Conservation (phyloP, 2,797 vertebrate genomes). For the Hozukius guyotensis region DNA sequence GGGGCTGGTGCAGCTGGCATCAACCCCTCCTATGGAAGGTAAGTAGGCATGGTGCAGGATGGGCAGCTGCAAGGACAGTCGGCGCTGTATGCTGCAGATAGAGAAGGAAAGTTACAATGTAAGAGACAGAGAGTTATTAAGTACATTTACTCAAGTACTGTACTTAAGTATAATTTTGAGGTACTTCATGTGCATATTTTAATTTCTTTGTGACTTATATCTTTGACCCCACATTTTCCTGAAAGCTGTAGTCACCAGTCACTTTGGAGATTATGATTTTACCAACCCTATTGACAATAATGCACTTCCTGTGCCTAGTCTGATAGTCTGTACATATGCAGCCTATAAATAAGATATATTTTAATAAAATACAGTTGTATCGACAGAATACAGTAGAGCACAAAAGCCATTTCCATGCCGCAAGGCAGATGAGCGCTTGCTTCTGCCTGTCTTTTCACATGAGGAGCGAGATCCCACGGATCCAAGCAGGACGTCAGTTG, state of each 20-base stretch:
- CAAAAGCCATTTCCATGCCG: no score
- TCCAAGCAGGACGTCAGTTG: no score
- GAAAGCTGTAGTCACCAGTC: neutral
- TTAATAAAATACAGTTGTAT: no score
- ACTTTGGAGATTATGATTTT: neutral
- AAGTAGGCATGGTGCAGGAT: conserved; percentile 98
- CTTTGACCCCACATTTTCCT: neutral
- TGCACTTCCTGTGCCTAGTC: no score
- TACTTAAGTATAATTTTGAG: neutral
- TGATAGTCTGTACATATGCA: no score
- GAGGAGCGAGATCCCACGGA: no score
- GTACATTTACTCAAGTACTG: neutral
- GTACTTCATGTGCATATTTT: neutral
- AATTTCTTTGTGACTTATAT: neutral
- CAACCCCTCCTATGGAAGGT: conserved; percentile 98
- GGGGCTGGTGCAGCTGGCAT: conserved; percentile 97
- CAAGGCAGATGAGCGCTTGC: no score
- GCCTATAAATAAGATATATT: no score
- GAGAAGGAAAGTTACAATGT: conserved; percentile 2
- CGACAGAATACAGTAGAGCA: no score
- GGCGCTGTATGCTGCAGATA: conserved; percentile 93
- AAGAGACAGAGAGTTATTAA: neutral
- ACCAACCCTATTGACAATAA: neutral
- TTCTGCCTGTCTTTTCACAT: rapidly evolving
- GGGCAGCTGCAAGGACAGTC: conserved; percentile 97